Evolutionary conservation across 2,888 invertebrate genomes (phyloP), one percentile per base, ranked within the genome.

Genomic region (Ennomos quercinarius): DNA sequence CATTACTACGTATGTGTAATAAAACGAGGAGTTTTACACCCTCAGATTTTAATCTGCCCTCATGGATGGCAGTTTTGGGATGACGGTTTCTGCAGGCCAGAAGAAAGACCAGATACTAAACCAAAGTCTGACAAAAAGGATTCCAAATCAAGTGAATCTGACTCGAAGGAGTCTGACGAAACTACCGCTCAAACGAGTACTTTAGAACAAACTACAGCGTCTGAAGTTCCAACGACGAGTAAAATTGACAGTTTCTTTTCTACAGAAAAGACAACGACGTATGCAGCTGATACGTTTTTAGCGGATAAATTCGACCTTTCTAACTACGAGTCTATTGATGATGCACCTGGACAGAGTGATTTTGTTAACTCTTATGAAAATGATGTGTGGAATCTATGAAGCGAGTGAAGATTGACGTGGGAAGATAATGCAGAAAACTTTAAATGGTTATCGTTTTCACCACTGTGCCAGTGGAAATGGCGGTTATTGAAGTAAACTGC

Each of bases 41-140:
- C 92, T 4, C 91, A 91, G 70, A 67, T 92, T 13, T 91, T 92
- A 71, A 81, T 91, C 43, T 92, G 92, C 44, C 92, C 92, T 0
- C 84, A 91, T 53, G 92, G 92, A 8, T 91, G 88, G 89, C 80
- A 74, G 64, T 91, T 89, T 72, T 82, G 80, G 74, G 81, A 80
- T 12, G 59, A 59, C 1, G 85, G 84, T 1, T 91, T 80, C 71
- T 92, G 92, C 50, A 80, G 80, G 11, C 84, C 87, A 8, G 83
- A 83, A 27, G 27, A 3, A 27, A 27, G 27, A 27, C 27, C 27
- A 27, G 27, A 27, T 27, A 27, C 27, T 6, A 27, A 27, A 59
- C 73, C 76, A 0, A 72, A 77, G 49, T 46, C 64, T 36, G n/a
- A 43, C 10, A 13, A 11, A 8, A 11, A 39, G 1, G 6, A 1